These are phyloP conservation scores for Pseudopipra pipra DNA, from an alignment of 2,113 vertebrate genomes.

Conservation along the genomic window DNA sequence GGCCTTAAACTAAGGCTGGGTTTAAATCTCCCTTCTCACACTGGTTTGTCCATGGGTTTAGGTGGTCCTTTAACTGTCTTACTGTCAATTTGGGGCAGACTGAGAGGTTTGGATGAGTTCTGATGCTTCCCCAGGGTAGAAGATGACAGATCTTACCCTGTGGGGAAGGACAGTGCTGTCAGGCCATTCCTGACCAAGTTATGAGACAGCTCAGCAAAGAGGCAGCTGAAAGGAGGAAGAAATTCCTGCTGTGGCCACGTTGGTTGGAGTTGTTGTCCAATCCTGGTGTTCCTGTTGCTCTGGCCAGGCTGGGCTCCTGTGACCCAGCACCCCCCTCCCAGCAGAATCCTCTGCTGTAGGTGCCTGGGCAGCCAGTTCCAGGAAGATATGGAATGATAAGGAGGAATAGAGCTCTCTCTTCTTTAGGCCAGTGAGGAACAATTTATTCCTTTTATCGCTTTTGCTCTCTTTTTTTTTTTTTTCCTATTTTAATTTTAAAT, in stretches of 20 bases:
- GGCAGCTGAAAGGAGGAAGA: neutral
- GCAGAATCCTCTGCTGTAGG: neutral
- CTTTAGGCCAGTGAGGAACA: conserved; percentile 2
- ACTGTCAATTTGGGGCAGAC: neutral
- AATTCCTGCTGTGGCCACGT: neutral
- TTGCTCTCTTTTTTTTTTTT: neutral
- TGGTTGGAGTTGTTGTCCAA: rapidly evolving
- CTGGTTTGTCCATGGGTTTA: neutral
- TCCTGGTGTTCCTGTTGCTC: neutral
- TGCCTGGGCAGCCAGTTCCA: neutral
- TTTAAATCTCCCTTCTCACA: neutral
- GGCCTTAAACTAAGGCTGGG: neutral
- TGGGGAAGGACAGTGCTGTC: neutral
- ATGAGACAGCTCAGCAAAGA: neutral
- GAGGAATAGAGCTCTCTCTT: neutral
- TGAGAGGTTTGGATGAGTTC: neutral
- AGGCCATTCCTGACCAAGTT: neutral
- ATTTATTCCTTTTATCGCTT: conserved; percentile 63
- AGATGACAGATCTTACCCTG: neutral
- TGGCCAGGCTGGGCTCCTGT: neutral
- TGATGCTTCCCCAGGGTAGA: neutral
- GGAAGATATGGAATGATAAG: neutral
- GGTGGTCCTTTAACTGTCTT: rapidly evolving
- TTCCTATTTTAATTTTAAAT: conserved; percentile 62
- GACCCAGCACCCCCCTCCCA: neutral